Evolutionary conservation across 2,113 vertebrate genomes (phyloP).

Genomic region (Orientallactaga bullata): DNA sequence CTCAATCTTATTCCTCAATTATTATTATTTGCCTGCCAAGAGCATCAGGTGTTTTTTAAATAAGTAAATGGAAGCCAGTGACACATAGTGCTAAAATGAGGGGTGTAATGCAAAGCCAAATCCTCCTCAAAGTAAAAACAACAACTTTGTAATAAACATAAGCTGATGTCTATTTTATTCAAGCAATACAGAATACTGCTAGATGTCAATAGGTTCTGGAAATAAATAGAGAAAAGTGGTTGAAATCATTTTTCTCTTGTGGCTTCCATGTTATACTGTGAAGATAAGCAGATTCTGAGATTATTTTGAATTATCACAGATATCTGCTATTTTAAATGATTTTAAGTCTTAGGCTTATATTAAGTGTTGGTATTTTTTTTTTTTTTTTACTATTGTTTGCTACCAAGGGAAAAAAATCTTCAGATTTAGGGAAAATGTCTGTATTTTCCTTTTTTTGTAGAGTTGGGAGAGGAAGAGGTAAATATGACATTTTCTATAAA

Average conservation of each 20-base stretch:
- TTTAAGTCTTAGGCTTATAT: neutral
- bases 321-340: conserved; percentile 46
- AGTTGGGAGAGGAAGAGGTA: neutral
- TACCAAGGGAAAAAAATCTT: conserved; percentile 2
- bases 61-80: conserved; percentile 52
- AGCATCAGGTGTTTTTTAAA: conserved; percentile 53
- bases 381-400: conserved; percentile 8
- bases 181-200: conserved; percentile 22
- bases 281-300: neutral
- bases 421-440: neutral
- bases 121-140: conserved; percentile 31
- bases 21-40: conserved; percentile 34
- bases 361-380: conserved; percentile 29
- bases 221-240: conserved; percentile 40
- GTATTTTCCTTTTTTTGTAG: conserved; percentile 42
- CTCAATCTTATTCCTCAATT: neutral
- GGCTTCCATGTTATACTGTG: conserved; percentile 26
- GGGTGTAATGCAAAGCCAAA: conserved; percentile 52
- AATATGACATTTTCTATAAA: neutral
- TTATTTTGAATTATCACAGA: neutral
- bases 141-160: conserved; percentile 41
- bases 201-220: conserved; percentile 37
- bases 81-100: conserved; percentile 12
- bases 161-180: conserved; percentile 45
- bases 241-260: conserved; percentile 49